Conservation (phyloP, 2,797 vertebrate species). For the Rhabdomys pumilio region DNA sequence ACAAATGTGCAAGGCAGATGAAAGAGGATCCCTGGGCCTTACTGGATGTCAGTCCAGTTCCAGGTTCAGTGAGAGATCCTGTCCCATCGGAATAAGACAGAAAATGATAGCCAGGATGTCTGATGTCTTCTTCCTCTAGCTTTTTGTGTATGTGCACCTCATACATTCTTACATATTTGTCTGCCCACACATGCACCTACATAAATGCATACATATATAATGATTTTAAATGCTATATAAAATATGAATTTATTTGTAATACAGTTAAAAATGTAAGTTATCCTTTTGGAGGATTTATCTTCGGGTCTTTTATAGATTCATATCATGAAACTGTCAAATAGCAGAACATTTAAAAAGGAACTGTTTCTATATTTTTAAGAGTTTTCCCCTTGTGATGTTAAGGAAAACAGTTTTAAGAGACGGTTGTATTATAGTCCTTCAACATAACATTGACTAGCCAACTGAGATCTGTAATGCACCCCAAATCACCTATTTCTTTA, state of each 20-base stretch:
- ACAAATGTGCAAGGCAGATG: not conserved
- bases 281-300: not conserved
- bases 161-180: not conserved
- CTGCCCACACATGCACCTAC: not conserved
- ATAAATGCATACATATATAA: not conserved
- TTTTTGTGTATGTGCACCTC: not conserved
- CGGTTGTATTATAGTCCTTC: not conserved
- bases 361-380: not conserved
- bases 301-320: conserved; percentile 51
- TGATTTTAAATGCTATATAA: not conserved
- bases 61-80: not conserved
- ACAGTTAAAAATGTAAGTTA: not conserved
- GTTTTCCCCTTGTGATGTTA: conserved; percentile 4
- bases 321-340: conserved; percentile 14
- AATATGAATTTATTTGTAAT: conserved; percentile 2
- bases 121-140: not conserved
- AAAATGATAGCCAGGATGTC: not conserved
- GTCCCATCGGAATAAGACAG: not conserved
- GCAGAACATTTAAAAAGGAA: conserved; percentile 18
- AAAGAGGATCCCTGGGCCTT: not conserved
- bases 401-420: conserved; percentile 4
- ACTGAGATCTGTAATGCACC: not conserved
- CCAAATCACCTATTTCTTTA: not conserved
- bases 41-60: too few species aligned
- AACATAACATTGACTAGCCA: conserved; percentile 42